Conservation (phyloP, 2,113 vertebrate genomes). For the Oriolus oriolus region DNA sequence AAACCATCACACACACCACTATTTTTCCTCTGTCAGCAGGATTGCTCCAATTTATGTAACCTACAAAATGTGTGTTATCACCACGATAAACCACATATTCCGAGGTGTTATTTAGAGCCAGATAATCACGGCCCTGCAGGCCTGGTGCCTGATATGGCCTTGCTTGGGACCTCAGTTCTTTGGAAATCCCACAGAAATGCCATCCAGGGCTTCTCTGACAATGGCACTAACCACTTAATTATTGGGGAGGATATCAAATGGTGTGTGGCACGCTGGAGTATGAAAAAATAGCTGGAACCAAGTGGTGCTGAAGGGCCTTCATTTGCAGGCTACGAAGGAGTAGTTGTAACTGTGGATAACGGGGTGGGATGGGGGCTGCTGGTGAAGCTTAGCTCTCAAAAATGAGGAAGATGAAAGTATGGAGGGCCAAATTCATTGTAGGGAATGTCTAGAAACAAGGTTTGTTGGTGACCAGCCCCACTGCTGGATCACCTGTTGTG, state of each 20-base stretch:
- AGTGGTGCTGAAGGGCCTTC: constrained; percentile 31
- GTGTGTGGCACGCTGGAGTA: background rate
- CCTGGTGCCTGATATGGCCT: background rate
- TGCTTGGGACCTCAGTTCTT: background rate
- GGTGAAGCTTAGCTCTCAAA: background rate
- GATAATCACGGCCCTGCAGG: constrained; percentile 45
- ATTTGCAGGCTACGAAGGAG: constrained; percentile 40
- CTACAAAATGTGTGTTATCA: constrained; percentile 66
- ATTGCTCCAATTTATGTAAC: constrained; percentile 70
- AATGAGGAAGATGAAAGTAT: background rate
- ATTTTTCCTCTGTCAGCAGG: constrained; percentile 71
- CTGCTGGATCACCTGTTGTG: rapidly evolving
- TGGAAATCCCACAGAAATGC: constrained; percentile 27
- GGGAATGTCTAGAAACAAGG: background rate
- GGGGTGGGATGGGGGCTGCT: constrained; percentile 10
- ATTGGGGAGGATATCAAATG: constrained; percentile 50
- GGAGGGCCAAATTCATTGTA: background rate
- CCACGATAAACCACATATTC: constrained; percentile 70
- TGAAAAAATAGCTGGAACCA: constrained; percentile 40
- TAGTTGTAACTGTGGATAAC: constrained; percentile 36
- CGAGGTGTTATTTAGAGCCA: constrained; percentile 61
- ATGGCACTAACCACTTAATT: constrained; percentile 47
- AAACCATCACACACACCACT: constrained; percentile 54
- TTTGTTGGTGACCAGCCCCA: background rate
- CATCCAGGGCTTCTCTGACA: constrained; percentile 27